Base-by-base conservation (phyloP, 2,113 vertebrate genomes). In the Corythoichthys intestinalis region DNA sequence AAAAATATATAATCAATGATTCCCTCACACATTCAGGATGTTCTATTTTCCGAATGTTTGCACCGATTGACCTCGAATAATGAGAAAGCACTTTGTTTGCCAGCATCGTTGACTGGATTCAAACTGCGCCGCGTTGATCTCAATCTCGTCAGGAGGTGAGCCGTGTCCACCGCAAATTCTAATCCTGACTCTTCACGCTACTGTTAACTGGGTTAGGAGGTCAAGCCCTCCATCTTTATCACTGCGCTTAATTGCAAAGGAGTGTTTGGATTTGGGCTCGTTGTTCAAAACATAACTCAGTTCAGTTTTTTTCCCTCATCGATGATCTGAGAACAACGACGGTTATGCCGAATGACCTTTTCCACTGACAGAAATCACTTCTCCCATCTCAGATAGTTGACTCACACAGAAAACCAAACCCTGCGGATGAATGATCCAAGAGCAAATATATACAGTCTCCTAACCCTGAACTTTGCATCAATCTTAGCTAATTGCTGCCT, bases 401-500 rank as follows among this genome's bases (percentile, higher is more conserved):
- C 57, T 66, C 46, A 67, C 50, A 71, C 65, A 61, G 60, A 65
- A 54, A 63, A 20, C 59, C 44, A 61, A 67, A 59, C 71, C 67
- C 68, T 78, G 74, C 37, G 34, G 53, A 59, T 68, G 85, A 87
- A 86, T 79, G 83, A 87, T 78, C 72, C 83, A 79, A 70, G 72
- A 83, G 70, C 82, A 86, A 88, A 85, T 82, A 82, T 80, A 89
- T 84, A 85, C 81, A 76, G 72, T 83, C 83, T 91, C 92, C 94
- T 92, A 93, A 93, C 93, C 92, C 93, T 95, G 94, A 96, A 95
- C 96, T 96, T 95, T 95, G 96, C 95, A 99, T 99, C 96, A 95
- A 95, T 98, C 98, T 97, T 95, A 93, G 93, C 96, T 98, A 98
- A 99, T 99, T 98, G 96, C 94, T 94, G 94, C 92, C 94, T 96